These are phyloP conservation scores for Nomada fabriciana DNA, from an alignment of 2,888 invertebrate species.

Conservation along the genomic window DNA sequence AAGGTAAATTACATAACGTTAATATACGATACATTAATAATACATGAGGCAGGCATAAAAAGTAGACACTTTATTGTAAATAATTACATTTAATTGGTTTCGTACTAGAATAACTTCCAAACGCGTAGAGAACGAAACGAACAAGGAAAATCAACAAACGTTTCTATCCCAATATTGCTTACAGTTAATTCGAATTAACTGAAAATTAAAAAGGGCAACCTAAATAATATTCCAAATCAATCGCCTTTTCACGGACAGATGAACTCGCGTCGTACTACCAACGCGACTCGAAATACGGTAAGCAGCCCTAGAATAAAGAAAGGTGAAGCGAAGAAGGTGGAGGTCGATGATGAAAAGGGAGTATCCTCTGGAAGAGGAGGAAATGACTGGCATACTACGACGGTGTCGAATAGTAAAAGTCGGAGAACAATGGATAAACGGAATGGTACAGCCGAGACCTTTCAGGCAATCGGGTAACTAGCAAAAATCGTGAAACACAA, in stretches of 20 bases:
- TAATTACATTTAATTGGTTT: background rate
- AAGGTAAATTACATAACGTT: too few relatives aligned
- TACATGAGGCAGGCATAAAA: too few relatives aligned
- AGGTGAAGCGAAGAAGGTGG: slow-evolving; percentile 43
- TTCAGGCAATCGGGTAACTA: slow-evolving; percentile 78
- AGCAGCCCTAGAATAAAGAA: slow-evolving; percentile 23
- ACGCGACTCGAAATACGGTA: slow-evolving; percentile 31
- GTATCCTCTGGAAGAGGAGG: slow-evolving; percentile 58
- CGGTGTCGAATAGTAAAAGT: slow-evolving; percentile 79
- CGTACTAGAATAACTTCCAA: background rate
- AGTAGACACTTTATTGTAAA: background rate
- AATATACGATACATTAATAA: too few relatives aligned
- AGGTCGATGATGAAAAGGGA: slow-evolving; percentile 70
- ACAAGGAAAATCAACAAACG: background rate
- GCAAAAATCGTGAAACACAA: slow-evolving; percentile 77
- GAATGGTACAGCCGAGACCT: slow-evolving; percentile 77
- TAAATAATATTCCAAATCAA: background rate
- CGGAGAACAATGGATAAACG: slow-evolving; percentile 80
- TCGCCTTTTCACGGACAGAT: background rate
- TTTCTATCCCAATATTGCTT: background rate
- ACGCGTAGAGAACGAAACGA: background rate
- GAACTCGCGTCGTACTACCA: slow-evolving; percentile 1
- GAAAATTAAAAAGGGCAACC: background rate
- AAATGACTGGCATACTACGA: slow-evolving; percentile 77
- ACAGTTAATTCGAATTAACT: too few relatives aligned